Evolutionary conservation across 2,888 invertebrate species (phyloP).

Genomic region (Microdon myrmicae): DNA sequence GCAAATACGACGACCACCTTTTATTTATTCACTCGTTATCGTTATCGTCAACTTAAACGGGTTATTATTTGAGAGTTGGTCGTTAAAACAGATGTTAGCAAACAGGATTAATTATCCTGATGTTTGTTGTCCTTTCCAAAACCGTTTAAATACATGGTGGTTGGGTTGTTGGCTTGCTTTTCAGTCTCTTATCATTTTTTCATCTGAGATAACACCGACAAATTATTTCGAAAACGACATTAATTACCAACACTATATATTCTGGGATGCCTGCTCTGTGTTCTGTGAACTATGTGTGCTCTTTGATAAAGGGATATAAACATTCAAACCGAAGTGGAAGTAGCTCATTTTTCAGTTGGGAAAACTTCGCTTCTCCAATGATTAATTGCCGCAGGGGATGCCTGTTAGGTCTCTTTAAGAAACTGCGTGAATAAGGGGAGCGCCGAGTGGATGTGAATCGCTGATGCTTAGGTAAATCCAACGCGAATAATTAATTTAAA

Average conservation of each 20-base stretch:
- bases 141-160: constrained; percentile 39
- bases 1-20: background rate
- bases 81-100: constrained; percentile 52
- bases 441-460: too few relatives aligned
- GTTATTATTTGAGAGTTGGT: constrained; percentile 44
- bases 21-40: constrained; percentile 1
- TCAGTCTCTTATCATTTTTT: constrained; percentile 2
- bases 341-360: constrained; percentile 14
- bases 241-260: constrained; percentile 43
- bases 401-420: too few relatives aligned
- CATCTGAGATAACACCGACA: constrained; percentile 40
- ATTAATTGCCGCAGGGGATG: constrained; percentile 13
- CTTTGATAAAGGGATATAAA: constrained; percentile 43
- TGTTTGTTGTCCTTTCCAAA: constrained; percentile 27
- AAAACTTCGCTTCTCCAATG: constrained; percentile 9
- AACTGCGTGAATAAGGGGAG: too few relatives aligned
- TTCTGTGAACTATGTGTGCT: constrained; percentile 17
- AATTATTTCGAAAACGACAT: constrained; percentile 52
- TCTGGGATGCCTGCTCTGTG: constrained; percentile 17
- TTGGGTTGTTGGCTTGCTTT: constrained; percentile 6
- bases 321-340: constrained; percentile 26
- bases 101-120: constrained; percentile 50
- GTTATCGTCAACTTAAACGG: constrained; percentile 24
- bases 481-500: too few relatives aligned
- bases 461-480: too few relatives aligned